These are phyloP conservation scores for Trichogramma pretiosum DNA, from an alignment of 1,140 invertebrate genomes.

Conservation along the genomic window DNA sequence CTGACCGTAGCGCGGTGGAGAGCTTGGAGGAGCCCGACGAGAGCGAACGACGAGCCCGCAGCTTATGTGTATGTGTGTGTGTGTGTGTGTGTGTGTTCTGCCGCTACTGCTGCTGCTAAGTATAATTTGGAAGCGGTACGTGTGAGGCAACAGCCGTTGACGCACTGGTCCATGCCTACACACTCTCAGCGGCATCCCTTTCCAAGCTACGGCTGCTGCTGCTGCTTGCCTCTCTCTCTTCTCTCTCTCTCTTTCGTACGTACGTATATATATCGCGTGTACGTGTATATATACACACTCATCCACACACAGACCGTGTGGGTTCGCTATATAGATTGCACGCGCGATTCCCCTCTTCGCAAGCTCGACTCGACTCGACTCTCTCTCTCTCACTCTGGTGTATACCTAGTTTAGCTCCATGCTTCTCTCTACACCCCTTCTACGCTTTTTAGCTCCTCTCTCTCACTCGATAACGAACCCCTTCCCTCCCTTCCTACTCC, in stretches of 20 bases:
- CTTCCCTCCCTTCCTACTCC: constrained; percentile 5
- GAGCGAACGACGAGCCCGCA: constrained; percentile 22
- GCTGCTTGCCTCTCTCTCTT: background rate
- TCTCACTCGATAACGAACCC: constrained; percentile 16
- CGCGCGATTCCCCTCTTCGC: background rate
- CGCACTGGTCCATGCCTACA: constrained; percentile 49
- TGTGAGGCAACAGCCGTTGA: constrained; percentile 47
- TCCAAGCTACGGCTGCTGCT: constrained; percentile 21
- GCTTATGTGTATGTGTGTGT: constrained; percentile 16
- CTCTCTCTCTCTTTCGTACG: background rate
- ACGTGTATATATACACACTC: no score
- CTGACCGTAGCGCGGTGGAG: constrained; percentile 1
- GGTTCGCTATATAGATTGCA: no score
- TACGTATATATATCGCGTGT: no score
- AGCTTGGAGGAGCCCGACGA: constrained; percentile 2
- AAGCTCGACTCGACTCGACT: no score
- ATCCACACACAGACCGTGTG: no score
- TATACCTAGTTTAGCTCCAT: no score
- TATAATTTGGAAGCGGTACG: constrained; percentile 46
- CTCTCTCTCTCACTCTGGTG: constrained; percentile 28
- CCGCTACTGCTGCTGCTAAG: constrained; percentile 42
- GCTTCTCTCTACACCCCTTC: constrained; percentile 24
- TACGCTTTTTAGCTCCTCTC: constrained; percentile 16
- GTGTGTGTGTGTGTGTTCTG: no score
- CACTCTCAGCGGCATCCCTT: constrained; percentile 41